Evolutionary conservation across 2,888 invertebrate species (phyloP).

Genomic region (Thymelicus lineola): DNA sequence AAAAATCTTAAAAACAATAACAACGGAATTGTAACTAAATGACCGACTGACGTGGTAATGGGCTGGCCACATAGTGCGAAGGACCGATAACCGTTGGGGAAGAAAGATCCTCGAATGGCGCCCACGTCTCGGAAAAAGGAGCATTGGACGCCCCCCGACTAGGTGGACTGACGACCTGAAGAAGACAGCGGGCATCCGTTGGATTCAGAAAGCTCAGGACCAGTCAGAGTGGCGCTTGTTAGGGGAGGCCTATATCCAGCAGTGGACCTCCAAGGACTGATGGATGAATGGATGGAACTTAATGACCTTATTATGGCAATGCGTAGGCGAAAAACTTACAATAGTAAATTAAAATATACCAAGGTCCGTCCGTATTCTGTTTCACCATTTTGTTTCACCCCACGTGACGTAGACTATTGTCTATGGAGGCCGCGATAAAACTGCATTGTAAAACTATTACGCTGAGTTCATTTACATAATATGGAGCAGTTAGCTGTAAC

Average conservation of each 20-base stretch:
- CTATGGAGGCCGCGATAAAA: constrained; percentile 44
- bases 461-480: constrained; percentile 30
- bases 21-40: background rate
- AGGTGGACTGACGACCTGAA: no score
- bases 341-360: constrained; percentile 42
- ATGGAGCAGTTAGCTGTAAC: background rate
- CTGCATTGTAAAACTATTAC: constrained; percentile 40
- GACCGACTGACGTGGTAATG: no score
- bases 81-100: no score
- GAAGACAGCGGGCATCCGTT: no score
- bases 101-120: no score
- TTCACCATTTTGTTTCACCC: constrained; percentile 35
- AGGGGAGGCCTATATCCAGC: no score
- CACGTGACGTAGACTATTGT: constrained; percentile 50
- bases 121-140: no score
- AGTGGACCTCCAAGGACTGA: no score
- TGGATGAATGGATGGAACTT: constrained; percentile 14
- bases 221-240: no score
- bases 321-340: constrained; percentile 24
- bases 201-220: no score
- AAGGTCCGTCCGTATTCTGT: constrained; percentile 45
- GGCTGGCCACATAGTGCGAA: no score
- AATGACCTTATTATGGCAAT: constrained; percentile 19
- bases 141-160: no score
- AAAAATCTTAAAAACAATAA: background rate